A percentile compares a stretch with the other conserved stretches of the same genome.
Evolutionary conservation across 2,113 vertebrate species (phyloP).

Genomic region (Corydoras sp.): DNA sequence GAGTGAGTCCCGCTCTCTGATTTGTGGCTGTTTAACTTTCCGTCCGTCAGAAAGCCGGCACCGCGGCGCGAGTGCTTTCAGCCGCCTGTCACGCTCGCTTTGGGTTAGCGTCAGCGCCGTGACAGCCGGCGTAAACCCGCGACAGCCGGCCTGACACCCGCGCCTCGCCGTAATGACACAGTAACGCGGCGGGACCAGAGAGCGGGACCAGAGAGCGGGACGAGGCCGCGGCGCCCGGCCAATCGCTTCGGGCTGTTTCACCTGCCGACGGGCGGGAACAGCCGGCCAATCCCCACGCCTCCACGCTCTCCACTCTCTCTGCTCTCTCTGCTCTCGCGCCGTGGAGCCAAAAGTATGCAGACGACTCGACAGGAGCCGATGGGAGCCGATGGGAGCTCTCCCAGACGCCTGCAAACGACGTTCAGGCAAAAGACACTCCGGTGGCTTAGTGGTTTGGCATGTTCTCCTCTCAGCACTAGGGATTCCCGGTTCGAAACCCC

Average conservation of each 20-base stretch:
- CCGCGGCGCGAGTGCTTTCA: constrained; percentile 24
- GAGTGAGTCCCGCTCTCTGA: constrained; percentile 27
- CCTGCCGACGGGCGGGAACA: constrained; percentile 8
- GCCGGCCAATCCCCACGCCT: constrained; percentile 6
- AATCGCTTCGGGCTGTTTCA: neutral
- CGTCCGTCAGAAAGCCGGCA: constrained; percentile 32
- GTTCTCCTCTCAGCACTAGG: too few species aligned
- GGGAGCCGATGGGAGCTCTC: too few species aligned
- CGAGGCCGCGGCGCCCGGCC: neutral
- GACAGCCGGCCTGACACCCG: constrained; percentile 31
- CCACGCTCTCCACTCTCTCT: too few species aligned
- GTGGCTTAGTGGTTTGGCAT: too few species aligned
- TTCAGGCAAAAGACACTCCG: too few species aligned
- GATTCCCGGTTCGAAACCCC: too few species aligned
- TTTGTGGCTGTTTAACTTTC: constrained; percentile 42
- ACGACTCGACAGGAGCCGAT: too few species aligned
- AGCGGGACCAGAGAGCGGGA: constrained; percentile 24
- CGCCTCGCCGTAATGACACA: constrained; percentile 34
- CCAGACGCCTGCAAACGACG: too few species aligned
- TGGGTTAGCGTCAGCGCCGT: constrained; percentile 29
- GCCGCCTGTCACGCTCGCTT: constrained; percentile 33
- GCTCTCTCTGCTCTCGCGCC: too few species aligned
- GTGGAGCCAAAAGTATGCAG: too few species aligned
- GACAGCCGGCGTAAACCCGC: constrained; percentile 40
- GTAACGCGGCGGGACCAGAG: constrained; percentile 34